phyloP scores from a whole-genome alignment of 2,113 vertebrate species.

The Odobenus rosmarus region DNA sequence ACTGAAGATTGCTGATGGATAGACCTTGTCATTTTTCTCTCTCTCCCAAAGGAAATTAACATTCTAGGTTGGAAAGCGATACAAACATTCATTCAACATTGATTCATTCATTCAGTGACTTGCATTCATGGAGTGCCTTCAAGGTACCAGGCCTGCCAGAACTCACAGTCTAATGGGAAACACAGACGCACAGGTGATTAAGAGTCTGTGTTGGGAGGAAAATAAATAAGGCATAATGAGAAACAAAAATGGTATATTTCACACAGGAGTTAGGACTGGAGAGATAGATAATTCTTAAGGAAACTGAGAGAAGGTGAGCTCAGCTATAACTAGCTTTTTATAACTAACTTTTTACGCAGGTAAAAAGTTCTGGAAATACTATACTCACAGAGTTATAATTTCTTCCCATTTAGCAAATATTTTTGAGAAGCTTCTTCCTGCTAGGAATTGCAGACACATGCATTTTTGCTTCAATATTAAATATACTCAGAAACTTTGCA shows the following conservation, averaged over 20 bases:
- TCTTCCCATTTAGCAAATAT: background rate
- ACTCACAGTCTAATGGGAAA: background rate
- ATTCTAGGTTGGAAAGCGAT: background rate
- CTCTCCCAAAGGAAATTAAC: conserved; percentile 23
- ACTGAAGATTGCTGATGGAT: background rate
- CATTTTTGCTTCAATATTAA: conserved; percentile 2
- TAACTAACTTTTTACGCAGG: background rate
- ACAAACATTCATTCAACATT: background rate
- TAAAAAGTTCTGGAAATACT: background rate
- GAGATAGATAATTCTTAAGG: background rate
- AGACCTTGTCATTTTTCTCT: conserved; percentile 33
- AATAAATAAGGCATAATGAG: conserved; percentile 1
- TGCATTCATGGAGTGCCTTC: background rate
- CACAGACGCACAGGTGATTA: background rate
- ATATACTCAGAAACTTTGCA: background rate
- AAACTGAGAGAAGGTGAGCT: conserved; percentile 18
- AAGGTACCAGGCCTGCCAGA: background rate
- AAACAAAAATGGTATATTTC: background rate
- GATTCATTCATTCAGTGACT: background rate
- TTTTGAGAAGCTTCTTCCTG: background rate
- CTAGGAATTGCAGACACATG: background rate
- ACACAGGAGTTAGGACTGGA: background rate
- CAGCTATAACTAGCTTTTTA: background rate
- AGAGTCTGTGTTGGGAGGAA: background rate
- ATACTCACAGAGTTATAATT: background rate